These are phyloP conservation scores for Diabrotica virgifera DNA, from an alignment of 1,140 invertebrate species.

Conservation along the genomic window DNA sequence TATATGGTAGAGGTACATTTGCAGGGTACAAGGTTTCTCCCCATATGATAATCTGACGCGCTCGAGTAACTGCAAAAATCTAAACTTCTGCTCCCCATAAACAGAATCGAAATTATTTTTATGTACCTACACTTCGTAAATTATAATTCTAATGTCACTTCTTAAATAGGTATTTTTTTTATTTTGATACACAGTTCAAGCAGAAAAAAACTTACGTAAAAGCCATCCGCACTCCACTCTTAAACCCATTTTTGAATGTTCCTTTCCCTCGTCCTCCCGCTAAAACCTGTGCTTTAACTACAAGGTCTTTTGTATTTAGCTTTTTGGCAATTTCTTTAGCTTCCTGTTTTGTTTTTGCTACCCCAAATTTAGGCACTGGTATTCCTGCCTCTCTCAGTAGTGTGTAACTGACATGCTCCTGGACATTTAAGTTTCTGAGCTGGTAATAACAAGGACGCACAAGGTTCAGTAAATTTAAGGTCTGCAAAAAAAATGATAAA, in stretches of 20 bases:
- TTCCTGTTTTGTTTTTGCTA: slow-evolving; percentile 82
- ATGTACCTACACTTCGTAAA: too few relatives aligned
- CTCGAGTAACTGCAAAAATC: too few relatives aligned
- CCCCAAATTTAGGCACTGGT: slow-evolving; percentile 89
- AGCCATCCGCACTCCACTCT: slow-evolving; percentile 90
- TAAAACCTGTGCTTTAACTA: slow-evolving; percentile 95
- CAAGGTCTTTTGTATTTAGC: slow-evolving; percentile 81
- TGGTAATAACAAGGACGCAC: slow-evolving; percentile 38
- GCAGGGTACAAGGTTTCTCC: too few relatives aligned
- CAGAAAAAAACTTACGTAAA: slow-evolving; percentile 71
- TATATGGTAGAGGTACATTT: too few relatives aligned
- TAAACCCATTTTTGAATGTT: slow-evolving; percentile 84
- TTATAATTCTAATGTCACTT: too few relatives aligned
- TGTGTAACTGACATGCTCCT: slow-evolving; percentile 91
- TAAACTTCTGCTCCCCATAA: too few relatives aligned
- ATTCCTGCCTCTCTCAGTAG: slow-evolving; percentile 82
- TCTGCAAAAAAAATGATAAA: too few relatives aligned
- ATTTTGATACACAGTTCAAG: too few relatives aligned
- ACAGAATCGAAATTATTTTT: too few relatives aligned
- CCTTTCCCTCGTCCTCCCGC: slow-evolving; percentile 95
- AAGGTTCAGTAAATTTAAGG: too few relatives aligned
- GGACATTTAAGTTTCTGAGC: slow-evolving; percentile 82
- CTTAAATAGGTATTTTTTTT: too few relatives aligned
- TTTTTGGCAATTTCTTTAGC: slow-evolving; percentile 76
- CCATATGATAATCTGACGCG: too few relatives aligned